phyloP scores from a whole-genome alignment of 2,797 vertebrate genomes.

The Siniperca obscura region DNA sequence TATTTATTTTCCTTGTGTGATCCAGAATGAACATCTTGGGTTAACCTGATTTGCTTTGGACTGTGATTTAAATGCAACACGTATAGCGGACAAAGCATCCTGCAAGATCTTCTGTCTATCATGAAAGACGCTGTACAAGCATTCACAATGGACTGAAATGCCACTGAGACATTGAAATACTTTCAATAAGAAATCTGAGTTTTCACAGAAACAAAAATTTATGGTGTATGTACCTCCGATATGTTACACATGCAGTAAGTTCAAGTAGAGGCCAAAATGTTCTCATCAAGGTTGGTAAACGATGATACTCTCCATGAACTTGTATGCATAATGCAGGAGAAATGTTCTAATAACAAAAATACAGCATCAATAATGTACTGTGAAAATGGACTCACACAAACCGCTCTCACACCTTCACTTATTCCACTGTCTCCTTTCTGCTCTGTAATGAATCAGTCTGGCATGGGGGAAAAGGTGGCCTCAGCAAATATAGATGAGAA shows the following conservation, averaged over 20 bases:
- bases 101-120: slow-evolving; percentile 22
- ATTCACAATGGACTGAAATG: slow-evolving; percentile 15
- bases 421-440: slow-evolving; percentile 55
- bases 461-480: slow-evolving; percentile 37
- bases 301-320: slow-evolving; percentile 62
- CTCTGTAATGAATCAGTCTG: slow-evolving; percentile 74
- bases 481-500: slow-evolving; percentile 74
- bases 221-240: not conserved
- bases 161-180: slow-evolving; percentile 13
- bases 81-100: slow-evolving; percentile 16
- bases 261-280: slow-evolving; percentile 36
- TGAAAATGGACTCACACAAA: slow-evolving; percentile 49
- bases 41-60: slow-evolving; percentile 49
- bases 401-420: slow-evolving; percentile 53
- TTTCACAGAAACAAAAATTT: slow-evolving; percentile 22
- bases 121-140: slow-evolving; percentile 4
- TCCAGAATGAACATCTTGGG: slow-evolving; percentile 31
- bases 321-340: slow-evolving; percentile 63
- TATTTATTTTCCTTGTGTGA: slow-evolving; percentile 55
- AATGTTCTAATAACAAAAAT: slow-evolving; percentile 67
- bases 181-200: slow-evolving; percentile 2
- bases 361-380: slow-evolving; percentile 67
- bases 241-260: slow-evolving; percentile 21
- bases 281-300: slow-evolving; percentile 41
- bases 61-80: slow-evolving; percentile 36